Evolutionary conservation across 1,140 invertebrate species (phyloP).

Genomic region (fruit fly (Drosophila melanogaster)): DNA sequence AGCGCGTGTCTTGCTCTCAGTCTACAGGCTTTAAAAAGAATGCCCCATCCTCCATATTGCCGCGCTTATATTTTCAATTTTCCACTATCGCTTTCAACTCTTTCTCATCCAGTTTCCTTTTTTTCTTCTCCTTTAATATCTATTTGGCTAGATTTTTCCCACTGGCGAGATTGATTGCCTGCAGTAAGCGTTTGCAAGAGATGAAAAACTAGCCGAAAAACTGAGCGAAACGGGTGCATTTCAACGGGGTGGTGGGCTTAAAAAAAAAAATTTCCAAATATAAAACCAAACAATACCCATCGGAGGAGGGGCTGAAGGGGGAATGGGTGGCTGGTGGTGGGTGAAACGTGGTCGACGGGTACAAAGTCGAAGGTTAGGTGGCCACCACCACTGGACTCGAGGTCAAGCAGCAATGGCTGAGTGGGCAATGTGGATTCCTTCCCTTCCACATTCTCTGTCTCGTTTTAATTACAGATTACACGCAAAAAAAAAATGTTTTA

Average conservation of each 20-base stretch:
- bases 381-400: slow-evolving; percentile 19
- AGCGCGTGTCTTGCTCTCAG: slow-evolving; percentile 8
- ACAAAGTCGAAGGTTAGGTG: slow-evolving; percentile 31
- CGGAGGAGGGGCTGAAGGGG: not conserved
- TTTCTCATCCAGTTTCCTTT: not conserved
- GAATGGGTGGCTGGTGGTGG: not conserved
- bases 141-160: not conserved
- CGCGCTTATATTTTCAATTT: not conserved
- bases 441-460: not conserved
- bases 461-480: slow-evolving; percentile 60
- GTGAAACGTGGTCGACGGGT: slow-evolving; percentile 1
- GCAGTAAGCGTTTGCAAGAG: slow-evolving; percentile 56
- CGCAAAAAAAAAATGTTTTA: slow-evolving; percentile 13
- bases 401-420: slow-evolving; percentile 50
- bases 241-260: not conserved
- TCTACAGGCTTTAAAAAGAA: slow-evolving; percentile 9
- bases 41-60: not conserved
- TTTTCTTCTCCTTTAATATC: not conserved
- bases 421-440: slow-evolving; percentile 11
- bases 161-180: slow-evolving; percentile 64
- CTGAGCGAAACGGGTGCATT: not conserved
- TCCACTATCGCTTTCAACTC: slow-evolving; percentile 5
- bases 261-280: slow-evolving; percentile 58
- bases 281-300: slow-evolving; percentile 79
- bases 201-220: slow-evolving; percentile 60